A percentile compares a stretch with the other conserved stretches of the same genome.
Evolutionary conservation across 2,797 vertebrate species (phyloP).

Genomic region (Protosalanx chinensis): DNA sequence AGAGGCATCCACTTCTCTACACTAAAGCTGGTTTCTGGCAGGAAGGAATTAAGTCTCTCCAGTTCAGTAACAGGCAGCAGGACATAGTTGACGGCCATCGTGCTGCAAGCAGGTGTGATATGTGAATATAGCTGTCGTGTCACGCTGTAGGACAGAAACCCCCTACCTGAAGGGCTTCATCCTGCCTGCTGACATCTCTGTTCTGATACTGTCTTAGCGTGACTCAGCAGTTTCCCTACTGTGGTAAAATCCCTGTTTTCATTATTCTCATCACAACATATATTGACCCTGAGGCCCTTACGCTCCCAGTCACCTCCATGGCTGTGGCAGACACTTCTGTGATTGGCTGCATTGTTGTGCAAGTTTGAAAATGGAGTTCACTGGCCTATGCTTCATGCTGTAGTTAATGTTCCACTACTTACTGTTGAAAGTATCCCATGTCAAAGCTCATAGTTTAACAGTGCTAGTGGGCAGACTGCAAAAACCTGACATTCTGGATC

Average conservation of each 20-base stretch:
- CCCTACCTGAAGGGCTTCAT: slow-evolving; percentile 32
- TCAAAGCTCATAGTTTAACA: too few relatives aligned
- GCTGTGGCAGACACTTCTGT: not conserved
- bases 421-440: too few relatives aligned
- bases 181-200: slow-evolving; percentile 19
- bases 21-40: not conserved
- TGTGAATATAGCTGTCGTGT: not conserved
- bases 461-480: too few relatives aligned
- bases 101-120: slow-evolving; percentile 23
- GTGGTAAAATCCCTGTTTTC: slow-evolving; percentile 8
- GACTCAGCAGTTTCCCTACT: slow-evolving; percentile 28
- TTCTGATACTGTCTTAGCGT: slow-evolving; percentile 18
- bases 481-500: too few relatives aligned
- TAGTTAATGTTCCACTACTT: too few relatives aligned
- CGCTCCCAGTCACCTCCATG: not conserved
- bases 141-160: slow-evolving; percentile 18
- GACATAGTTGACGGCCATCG: not conserved
- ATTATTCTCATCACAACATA: slow-evolving; percentile 14
- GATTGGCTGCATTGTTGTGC: not conserved
- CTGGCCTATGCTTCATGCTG: too few relatives aligned
- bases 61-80: not conserved
- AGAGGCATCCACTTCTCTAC: too few relatives aligned
- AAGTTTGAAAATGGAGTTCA: not conserved
- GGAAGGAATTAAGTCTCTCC: not conserved
- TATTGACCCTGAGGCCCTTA: not conserved